phyloP scores from a whole-genome alignment of 2,888 invertebrate genomes.

The Ferdinandea cuprea region DNA sequence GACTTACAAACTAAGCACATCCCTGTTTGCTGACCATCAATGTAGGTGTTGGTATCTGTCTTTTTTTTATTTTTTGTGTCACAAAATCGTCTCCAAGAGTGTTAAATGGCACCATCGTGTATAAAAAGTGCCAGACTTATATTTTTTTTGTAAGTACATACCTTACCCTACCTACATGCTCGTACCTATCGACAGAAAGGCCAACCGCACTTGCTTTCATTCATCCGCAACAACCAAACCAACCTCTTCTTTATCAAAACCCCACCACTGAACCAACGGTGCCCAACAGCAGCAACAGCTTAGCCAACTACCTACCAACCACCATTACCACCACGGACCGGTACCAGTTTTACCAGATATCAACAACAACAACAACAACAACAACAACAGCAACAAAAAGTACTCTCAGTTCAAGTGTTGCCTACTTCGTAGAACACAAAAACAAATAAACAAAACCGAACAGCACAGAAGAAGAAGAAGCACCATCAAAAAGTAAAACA shows the following conservation, averaged over 20 bases:
- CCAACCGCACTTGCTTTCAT: constrained; percentile 69
- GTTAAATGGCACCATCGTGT: constrained; percentile 51
- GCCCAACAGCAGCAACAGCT: constrained; percentile 70
- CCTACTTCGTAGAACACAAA: constrained; percentile 52
- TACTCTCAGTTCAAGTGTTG: constrained; percentile 66
- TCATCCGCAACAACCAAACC: constrained; percentile 60
- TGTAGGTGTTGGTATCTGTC: too few relatives aligned
- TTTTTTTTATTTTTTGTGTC: constrained; percentile 20
- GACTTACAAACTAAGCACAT: too few relatives aligned
- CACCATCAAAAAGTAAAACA: constrained; percentile 65
- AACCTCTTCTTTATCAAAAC: constrained; percentile 56
- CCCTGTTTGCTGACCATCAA: constrained; percentile 24
- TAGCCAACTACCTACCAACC: constrained; percentile 47
- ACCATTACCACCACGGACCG: constrained; percentile 12
- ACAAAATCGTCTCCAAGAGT: constrained; percentile 31
- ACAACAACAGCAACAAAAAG: constrained; percentile 49
- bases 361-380: neutral
- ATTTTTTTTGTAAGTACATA: constrained; percentile 7
- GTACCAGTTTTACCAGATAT: constrained; percentile 43
- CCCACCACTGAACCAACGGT: constrained; percentile 64
- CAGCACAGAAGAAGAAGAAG: constrained; percentile 42
- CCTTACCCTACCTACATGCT: too few relatives aligned
- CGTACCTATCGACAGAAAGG: constrained; percentile 31
- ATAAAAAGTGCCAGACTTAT: constrained; percentile 12
- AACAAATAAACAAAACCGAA: constrained; percentile 59